A percentile compares a stretch with the other conserved stretches of the same genome.
Conservation (phyloP, 2,113 vertebrate genomes). For the Capricornis sumatraensis region DNA sequence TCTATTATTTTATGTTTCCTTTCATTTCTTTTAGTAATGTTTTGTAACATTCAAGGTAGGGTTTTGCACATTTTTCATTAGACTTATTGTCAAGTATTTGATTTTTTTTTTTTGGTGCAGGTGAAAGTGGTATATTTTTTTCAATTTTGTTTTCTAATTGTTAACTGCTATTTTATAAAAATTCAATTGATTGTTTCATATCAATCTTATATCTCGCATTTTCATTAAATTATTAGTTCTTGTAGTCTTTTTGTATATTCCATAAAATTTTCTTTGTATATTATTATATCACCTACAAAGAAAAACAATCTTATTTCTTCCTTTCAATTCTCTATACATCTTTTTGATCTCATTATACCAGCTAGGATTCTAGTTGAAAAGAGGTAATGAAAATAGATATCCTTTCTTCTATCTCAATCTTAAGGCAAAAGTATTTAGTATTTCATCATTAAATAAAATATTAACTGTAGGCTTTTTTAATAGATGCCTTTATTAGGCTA, state of each 20-base stretch:
- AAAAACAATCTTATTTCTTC: not conserved
- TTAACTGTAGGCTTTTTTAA: not conserved
- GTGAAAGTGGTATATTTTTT: not conserved
- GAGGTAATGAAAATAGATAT: not conserved
- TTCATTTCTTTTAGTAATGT: not conserved
- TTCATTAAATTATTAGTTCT: not conserved
- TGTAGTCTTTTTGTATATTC: not conserved
- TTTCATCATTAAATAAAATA: not conserved
- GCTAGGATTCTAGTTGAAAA: not conserved
- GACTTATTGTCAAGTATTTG: not conserved
- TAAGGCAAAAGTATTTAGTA: not conserved
- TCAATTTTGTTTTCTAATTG: not conserved
- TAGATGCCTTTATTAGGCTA: not conserved
- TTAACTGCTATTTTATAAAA: not conserved
- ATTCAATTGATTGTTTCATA: not conserved
- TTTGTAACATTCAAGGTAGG: not conserved
- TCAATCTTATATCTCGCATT: not conserved
- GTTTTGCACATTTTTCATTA: not conserved
- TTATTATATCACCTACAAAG: not conserved
- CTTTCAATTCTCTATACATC: not conserved
- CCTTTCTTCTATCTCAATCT: not conserved
- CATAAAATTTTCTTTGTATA: not conserved
- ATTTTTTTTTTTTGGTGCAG: not conserved
- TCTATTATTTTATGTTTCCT: not conserved
- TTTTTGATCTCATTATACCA: not conserved